Base-by-base conservation (phyloP, 2,888 invertebrate species). In the Myathropa florea region DNA sequence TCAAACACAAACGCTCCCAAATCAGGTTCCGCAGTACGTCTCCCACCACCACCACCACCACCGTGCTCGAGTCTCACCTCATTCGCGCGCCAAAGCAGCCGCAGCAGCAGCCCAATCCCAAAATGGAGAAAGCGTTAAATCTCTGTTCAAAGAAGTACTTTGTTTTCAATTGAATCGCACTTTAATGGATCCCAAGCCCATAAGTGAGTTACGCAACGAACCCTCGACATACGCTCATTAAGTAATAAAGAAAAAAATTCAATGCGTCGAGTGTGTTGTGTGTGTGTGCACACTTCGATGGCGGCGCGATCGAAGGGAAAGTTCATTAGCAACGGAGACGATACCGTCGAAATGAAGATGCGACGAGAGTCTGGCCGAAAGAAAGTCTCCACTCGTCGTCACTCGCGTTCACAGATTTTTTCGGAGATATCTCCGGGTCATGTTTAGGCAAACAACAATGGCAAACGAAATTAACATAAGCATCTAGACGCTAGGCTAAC, bases 101-200 rank as follows among this genome's bases (percentile, higher is more conserved):
- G 26, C 18, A 39, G 12, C 55, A 33, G 26, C 18, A 28, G 26
- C 21, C n/a, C 57, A 57, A 55, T 75, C 33, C 24, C 46, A 7
- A 67, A 67, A 55, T 53, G 72, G 80, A 61, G 80, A 80, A 80
- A 80, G 80, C 80, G 80, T 67, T 79, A 67, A 67, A 80, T 28
- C n/a, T 26, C 33, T 36, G 23, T 63, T 18, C 57, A 30, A 39
- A 61, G 18, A 33, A 39, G 46, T 3, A 60, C 60, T 30, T 61
- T 53, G 21, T 23, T 61, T 80, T 67, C 72, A 72, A 73, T 61
- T 67, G 80, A 67, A 28, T 53, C 21, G 60, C 67, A 73, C 55
- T 60, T 80, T 55, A 67, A 53, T 53, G 65, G 65, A 55, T 26
- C n/a, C 9, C 55, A 28, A 12, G 53, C 39, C 10, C 60, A 10